Evolutionary conservation across 2,797 vertebrate species (phyloP), one percentile per base, ranked within the genome.

Genomic region (Enteromius unitaeniatus): DNA sequence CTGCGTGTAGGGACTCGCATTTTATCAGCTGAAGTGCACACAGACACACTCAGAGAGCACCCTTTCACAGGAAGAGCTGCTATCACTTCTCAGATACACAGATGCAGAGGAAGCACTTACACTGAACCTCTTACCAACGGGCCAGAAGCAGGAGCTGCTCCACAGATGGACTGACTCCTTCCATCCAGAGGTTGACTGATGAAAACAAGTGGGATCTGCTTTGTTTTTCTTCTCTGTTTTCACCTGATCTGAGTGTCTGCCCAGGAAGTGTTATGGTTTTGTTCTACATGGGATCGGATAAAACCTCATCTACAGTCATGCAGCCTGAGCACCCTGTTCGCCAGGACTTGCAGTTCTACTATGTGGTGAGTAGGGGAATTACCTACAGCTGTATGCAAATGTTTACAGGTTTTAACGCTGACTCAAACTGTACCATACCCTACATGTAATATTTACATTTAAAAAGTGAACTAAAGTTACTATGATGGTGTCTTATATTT

Each of bases 311-410:
- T 81, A 80, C 60, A 85, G 65, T 86, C 53, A 92, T 92, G 90
- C 90, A 88, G 77, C 76, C 72, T 77, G 90, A 92, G 21, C 83
- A 68, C 83, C 88, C 77, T 80, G 89, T 85, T 60, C 78, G 68
- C 64, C 82, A 89, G 88, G 91, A 92, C 90, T 94, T 94, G 93
- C 93, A 93, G 82, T 95, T 95, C 91, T 93, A 88, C 91, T 94
- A 94, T 6, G 83, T 91, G 93, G 94, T 95, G 62, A 87, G 95
- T 93, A 21, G 42, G 62, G 77, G 45, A 79, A 34, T 67, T 47
- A 49, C 62, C 28, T 49, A 65, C 26, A 67, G 62, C 14, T 2
- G 5, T 47, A 17, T 49, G 62, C 40, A 79, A n/a, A 51, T 67
- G 74, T 23, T 2, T 17, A 37, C 28, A 47, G 23, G 13, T 69